phyloP scores from a whole-genome alignment of 2,888 invertebrate species.

The Onthophagus sagittarius region DNA sequence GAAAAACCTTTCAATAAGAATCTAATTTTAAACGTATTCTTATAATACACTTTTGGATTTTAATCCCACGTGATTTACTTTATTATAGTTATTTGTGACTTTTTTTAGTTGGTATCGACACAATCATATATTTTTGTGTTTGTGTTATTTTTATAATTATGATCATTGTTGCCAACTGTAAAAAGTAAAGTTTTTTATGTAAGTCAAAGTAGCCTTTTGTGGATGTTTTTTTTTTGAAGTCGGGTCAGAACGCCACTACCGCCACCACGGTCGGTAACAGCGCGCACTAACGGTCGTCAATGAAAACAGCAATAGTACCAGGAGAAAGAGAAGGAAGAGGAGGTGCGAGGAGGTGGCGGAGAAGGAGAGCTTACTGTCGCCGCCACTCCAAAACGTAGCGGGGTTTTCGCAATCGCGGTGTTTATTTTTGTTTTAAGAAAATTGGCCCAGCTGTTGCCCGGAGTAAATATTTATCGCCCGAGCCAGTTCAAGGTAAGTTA shows the following conservation, averaged over 20 bases:
- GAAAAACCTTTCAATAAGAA: too few species aligned
- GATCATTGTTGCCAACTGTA: too few species aligned
- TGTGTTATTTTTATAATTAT: too few species aligned
- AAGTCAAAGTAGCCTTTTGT: too few species aligned
- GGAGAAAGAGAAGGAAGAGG: not conserved
- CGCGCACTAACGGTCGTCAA: conserved; percentile 11
- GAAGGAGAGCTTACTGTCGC: not conserved
- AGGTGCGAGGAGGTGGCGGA: not conserved
- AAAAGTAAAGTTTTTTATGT: too few species aligned
- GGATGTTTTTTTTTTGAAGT: too few species aligned
- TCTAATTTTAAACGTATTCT: too few species aligned
- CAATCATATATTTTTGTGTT: too few species aligned
- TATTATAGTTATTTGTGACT: too few species aligned
- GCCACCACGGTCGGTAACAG: not conserved
- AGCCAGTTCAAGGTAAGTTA: conserved; percentile 24
- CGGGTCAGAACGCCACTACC: not conserved
- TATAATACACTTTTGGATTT: too few species aligned
- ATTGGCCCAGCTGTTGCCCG: conserved; percentile 25
- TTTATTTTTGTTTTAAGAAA: conserved; percentile 25
- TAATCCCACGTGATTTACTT: too few species aligned
- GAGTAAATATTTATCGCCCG: conserved; percentile 24
- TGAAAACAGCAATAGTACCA: not conserved
- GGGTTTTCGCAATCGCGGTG: conserved; percentile 25
- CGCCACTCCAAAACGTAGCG: conserved; percentile 15
- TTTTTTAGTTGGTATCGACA: too few species aligned